phyloP scores from a whole-genome alignment of 1,140 invertebrate genomes.

The Meteorus sp. region DNA sequence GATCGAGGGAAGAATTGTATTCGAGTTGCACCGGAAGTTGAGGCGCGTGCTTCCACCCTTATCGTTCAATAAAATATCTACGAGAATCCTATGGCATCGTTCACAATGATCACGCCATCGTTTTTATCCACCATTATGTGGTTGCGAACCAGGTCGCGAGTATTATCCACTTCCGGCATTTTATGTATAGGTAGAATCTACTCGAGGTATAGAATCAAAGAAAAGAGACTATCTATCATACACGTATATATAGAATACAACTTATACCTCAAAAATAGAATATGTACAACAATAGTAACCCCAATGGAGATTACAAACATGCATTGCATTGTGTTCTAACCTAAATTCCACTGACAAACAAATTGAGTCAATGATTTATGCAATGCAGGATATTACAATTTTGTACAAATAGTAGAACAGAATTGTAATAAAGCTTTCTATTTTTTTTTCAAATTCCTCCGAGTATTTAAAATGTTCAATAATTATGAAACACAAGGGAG shows the following conservation, averaged over 20 bases:
- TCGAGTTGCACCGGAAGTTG: too few species aligned
- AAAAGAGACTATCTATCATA: background rate
- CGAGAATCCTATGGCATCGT: too few species aligned
- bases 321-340: too few species aligned
- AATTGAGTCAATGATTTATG: background rate
- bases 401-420: background rate
- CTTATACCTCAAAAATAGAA: background rate
- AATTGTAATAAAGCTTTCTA: background rate
- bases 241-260: too few species aligned
- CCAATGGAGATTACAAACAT: background rate
- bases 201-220: background rate
- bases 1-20: too few species aligned
- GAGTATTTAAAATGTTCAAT: too few species aligned
- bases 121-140: background rate
- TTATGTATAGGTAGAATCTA: background rate
- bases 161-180: slow-evolving; percentile 23
- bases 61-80: too few species aligned
- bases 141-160: slow-evolving; percentile 2
- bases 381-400: slow-evolving; percentile 8
- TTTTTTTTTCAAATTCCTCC: background rate
- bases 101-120: background rate
- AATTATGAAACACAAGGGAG: too few species aligned
- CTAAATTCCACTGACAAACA: slow-evolving; percentile 10
- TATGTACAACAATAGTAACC: background rate
- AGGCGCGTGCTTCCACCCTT: too few species aligned